phyloP scores from a whole-genome alignment of 2,797 vertebrate species.

The Channallabes apus region DNA sequence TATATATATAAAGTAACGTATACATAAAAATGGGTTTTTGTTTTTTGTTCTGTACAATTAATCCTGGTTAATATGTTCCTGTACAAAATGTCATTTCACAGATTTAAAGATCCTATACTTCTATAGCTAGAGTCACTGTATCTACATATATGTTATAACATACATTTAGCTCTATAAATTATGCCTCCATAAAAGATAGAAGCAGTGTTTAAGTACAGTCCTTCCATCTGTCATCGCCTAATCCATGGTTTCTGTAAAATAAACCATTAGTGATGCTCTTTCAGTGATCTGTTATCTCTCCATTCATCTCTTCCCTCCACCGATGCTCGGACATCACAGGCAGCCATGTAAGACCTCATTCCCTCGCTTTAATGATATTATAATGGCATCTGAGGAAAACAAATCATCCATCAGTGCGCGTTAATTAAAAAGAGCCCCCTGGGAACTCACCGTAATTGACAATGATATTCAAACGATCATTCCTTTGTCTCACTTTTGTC shows the following conservation, averaged over 20 bases:
- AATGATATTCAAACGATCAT: constrained; percentile 43
- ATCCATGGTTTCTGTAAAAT: constrained; percentile 29
- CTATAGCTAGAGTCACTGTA: neutral
- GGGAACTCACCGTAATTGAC: constrained; percentile 46
- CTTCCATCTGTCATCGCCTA: constrained; percentile 18
- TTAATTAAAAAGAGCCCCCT: constrained; percentile 57
- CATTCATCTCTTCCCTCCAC: constrained; percentile 6
- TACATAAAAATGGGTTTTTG: constrained; percentile 28
- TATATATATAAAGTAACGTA: constrained; percentile 6
- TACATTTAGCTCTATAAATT: neutral
- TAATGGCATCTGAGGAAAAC: constrained; percentile 50
- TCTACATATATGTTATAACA: no score
- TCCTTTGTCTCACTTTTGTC: constrained; percentile 35
- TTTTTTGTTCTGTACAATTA: constrained; percentile 35
- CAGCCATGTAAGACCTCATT: constrained; percentile 53
- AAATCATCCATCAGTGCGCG: constrained; percentile 51
- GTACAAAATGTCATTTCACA: neutral
- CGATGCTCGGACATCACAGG: constrained; percentile 31
- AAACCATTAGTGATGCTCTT: constrained; percentile 23
- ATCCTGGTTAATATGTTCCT: constrained; percentile 35
- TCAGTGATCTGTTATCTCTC: constrained; percentile 23
- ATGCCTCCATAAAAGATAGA: constrained; percentile 15
- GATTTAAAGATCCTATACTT: no score
- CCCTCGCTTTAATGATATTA: constrained; percentile 49
- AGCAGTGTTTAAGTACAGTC: constrained; percentile 32